Conservation (phyloP, 2,797 vertebrate species). For the Spheniscus humboldti region DNA sequence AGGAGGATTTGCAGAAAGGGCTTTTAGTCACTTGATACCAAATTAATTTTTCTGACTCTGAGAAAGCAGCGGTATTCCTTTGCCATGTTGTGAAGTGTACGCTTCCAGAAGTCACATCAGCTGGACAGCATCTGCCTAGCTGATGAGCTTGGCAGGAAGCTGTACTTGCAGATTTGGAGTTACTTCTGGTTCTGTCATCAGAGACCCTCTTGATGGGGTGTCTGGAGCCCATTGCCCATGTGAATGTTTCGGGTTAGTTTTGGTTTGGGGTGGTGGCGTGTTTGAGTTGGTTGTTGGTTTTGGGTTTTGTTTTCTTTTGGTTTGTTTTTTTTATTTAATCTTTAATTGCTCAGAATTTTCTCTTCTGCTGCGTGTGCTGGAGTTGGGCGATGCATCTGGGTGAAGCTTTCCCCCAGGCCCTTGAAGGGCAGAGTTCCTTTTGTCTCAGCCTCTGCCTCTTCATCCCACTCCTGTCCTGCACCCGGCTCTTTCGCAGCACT, state of each 20-base stretch:
- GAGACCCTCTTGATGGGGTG: neutral
- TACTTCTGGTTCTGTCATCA: neutral
- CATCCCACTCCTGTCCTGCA: rapidly evolving
- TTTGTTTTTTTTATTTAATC: neutral
- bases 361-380: neutral
- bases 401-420: neutral
- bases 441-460: neutral
- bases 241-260: neutral
- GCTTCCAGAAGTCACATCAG: neutral
- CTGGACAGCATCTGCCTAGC: neutral
- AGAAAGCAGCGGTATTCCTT: neutral
- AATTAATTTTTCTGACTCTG: neutral
- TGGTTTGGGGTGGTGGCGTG: neutral
- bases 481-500: rapidly evolving
- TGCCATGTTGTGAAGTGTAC: neutral
- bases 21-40: neutral
- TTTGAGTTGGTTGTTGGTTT: neutral
- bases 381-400: neutral
- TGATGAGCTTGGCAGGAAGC: neutral
- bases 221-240: neutral
- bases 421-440: neutral
- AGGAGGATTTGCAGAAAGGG: neutral
- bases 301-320: neutral
- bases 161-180: neutral
- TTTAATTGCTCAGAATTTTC: neutral